A percentile compares a stretch with the other conserved stretches of the same genome.
Conservation (phyloP, 2,888 invertebrate species). For the Prosapia bicincta region DNA sequence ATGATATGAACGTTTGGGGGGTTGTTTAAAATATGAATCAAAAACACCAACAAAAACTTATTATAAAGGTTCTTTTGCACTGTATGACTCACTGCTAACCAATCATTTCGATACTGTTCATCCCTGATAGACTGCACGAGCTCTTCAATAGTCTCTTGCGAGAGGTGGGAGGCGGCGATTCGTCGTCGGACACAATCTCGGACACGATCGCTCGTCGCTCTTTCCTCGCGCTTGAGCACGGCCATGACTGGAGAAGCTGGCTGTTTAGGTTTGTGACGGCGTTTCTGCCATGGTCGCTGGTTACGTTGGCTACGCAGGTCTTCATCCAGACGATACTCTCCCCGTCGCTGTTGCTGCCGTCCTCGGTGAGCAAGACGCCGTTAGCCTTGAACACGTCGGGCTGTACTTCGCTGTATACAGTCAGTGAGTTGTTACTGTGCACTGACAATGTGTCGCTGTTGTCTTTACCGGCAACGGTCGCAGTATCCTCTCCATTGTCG, state of each 20-base stretch:
- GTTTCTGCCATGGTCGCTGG: no score
- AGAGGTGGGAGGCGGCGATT: slow-evolving; percentile 10
- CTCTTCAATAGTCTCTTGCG: slow-evolving; percentile 11
- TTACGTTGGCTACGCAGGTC: no score
- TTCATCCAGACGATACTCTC: slow-evolving; percentile 25
- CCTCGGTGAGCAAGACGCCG: slow-evolving; percentile 16
- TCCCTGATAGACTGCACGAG: slow-evolving; percentile 14
- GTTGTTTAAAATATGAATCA: not conserved
- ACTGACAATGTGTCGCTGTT: not conserved
- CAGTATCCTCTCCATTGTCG: not conserved
- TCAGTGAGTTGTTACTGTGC: slow-evolving; percentile 4
- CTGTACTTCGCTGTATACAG: not conserved
- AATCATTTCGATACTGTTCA: not conserved
- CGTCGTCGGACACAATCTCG: slow-evolving; percentile 13
- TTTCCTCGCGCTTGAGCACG: slow-evolving; percentile 16
- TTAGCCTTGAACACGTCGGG: not conserved
- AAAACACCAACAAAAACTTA: no score
- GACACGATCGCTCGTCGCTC: not conserved
- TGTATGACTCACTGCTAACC: slow-evolving; percentile 6
- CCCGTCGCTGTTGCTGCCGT: slow-evolving; percentile 11
- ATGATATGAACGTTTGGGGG: not conserved
- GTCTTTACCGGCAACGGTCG: not conserved
- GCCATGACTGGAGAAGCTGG: slow-evolving; percentile 13
- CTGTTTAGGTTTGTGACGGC: no score
- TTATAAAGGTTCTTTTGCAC: no score